Conservation (phyloP, 1,140 invertebrate species). For the Ditylenchus dipsaci region DNA sequence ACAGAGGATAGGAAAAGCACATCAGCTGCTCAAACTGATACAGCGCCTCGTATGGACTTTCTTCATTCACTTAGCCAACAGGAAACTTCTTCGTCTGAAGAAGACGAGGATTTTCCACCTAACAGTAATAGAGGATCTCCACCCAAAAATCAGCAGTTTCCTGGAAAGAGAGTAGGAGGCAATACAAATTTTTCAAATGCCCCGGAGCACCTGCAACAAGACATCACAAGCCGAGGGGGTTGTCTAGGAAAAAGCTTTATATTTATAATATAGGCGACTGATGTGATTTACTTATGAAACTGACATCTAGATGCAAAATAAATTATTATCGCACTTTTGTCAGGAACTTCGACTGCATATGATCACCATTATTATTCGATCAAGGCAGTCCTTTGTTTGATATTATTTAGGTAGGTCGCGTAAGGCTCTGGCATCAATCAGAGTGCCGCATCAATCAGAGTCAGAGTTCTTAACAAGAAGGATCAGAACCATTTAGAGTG, state of each 20-base stretch:
- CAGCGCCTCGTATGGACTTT: neutral
- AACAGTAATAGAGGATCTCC: neutral
- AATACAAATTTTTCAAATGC: neutral
- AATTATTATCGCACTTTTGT: too few relatives aligned
- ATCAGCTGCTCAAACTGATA: slow-evolving; percentile 34
- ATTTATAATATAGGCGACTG: slow-evolving; percentile 33
- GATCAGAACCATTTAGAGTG: too few relatives aligned
- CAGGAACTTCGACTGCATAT: too few relatives aligned
- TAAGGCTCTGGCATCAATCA: too few relatives aligned
- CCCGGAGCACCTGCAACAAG: neutral
- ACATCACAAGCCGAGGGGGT: slow-evolving; percentile 20
- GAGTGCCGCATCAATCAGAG: too few relatives aligned
- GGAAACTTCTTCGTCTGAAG: slow-evolving; percentile 11
- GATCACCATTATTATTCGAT: too few relatives aligned
- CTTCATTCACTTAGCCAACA: slow-evolving; percentile 3
- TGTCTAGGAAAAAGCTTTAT: slow-evolving; percentile 27
- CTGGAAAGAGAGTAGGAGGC: slow-evolving; percentile 2
- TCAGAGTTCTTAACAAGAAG: too few relatives aligned
- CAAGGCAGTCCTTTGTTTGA: too few relatives aligned
- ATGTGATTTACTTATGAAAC: neutral
- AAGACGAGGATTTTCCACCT: slow-evolving; percentile 7
- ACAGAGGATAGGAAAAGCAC: slow-evolving; percentile 33
- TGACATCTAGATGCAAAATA: neutral
- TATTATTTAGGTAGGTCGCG: too few relatives aligned
- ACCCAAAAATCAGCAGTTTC: neutral